phyloP scores from a whole-genome alignment of 1,140 invertebrate species.

The Formica selysi region DNA sequence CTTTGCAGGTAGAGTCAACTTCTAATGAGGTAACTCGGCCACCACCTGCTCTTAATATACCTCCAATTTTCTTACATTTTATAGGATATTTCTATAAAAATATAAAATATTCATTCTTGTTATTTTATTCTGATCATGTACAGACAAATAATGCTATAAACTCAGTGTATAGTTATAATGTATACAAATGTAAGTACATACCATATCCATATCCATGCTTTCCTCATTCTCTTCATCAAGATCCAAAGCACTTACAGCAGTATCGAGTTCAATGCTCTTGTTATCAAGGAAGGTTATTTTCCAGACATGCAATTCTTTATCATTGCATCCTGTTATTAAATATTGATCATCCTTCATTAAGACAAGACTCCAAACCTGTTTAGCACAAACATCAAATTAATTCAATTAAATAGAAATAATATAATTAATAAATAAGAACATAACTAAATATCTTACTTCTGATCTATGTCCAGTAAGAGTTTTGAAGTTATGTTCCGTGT shows the following conservation, averaged over 20 bases:
- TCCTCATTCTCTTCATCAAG: conserved; percentile 88
- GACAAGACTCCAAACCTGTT: conserved; percentile 94
- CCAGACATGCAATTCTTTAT: conserved; percentile 95
- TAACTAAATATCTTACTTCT: conserved; percentile 87
- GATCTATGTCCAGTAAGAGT: conserved; percentile 94
- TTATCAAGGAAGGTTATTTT: conserved; percentile 86
- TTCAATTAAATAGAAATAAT: conserved; percentile 7
- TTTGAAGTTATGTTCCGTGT: conserved; percentile 98
- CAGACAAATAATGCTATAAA: not conserved
- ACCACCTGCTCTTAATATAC: conserved; percentile 91
- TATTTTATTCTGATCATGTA: conserved; percentile 30
- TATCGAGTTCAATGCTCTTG: conserved; percentile 83
- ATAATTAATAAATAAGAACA: conserved; percentile 28
- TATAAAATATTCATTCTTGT: not conserved
- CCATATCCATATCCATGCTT: conserved; percentile 88
- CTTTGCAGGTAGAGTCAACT: conserved; percentile 89
- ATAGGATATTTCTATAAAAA: conserved; percentile 87
- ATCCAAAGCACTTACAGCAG: conserved; percentile 81
- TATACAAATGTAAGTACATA: conserved; percentile 72
- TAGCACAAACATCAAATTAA: conserved; percentile 6
- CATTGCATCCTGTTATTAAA: conserved; percentile 94
- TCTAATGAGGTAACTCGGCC: conserved; percentile 91
- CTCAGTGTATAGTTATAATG: not conserved
- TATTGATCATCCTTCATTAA: conserved; percentile 92
- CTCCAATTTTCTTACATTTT: conserved; percentile 91